Base-by-base conservation (phyloP, 1,140 invertebrate genomes). In the Neodiprion fabricii region DNA sequence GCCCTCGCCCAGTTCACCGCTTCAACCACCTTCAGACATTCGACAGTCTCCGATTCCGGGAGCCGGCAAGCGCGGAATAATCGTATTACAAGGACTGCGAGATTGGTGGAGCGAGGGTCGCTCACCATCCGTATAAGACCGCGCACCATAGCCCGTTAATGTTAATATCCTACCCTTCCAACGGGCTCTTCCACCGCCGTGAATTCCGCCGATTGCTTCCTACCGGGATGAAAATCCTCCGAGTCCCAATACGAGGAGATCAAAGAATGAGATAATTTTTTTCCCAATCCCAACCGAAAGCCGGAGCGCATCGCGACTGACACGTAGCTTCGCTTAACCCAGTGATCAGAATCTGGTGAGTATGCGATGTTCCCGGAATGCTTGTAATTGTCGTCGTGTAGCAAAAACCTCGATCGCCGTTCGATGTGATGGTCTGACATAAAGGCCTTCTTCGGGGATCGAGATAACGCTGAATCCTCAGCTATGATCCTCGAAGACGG, bases 21-120 rank as follows among this genome's bases (percentile, higher is more conserved):
- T 61, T 61, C 53, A 61, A 61, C 53, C 53, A 61, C 53, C 53
- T 61, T 61, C 53, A 61, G 53, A 61, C n/a, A 61, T 61, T 61
- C 53, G 53, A 61, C 53, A 14, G 53, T 61, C 53, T 61, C 11
- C 53, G 7, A 61, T 61, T 61, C 53, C 53, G 53, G 53, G 53
- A 17, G n/a, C 53, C 53, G 53, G 53, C 11, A 61, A 61, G n/a
- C 53, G 53, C 53, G 53, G 53, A 61, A 61, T 61, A 61, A 61
- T 61, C 53, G 11, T 61, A 61, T 61, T 61, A 61, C 53, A 5
- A 61, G 53, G 53, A 61, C 53, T 12, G 53, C 11, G n/a, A 17
- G n/a, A 61, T 61, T 61, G 11, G 53, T 14, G 11, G 53, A 17
- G 53, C 11, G 11, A 17, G 53, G n/a, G n/a, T 61, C 53, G 53